Base-by-base conservation (phyloP, 2,797 vertebrate genomes). In the Acanthiza pusilla region DNA sequence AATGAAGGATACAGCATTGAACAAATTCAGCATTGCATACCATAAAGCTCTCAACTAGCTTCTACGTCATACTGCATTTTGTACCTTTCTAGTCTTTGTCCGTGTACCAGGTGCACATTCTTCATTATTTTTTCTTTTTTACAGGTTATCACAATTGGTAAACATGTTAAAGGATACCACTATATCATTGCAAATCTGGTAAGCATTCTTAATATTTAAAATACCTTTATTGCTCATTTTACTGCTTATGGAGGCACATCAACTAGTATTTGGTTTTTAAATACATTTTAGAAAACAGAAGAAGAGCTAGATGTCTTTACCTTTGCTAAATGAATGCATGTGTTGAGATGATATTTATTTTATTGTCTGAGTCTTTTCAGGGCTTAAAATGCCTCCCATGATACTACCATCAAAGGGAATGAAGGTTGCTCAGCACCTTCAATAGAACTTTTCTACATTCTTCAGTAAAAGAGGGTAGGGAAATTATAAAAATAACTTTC, bases 151-250 rank as follows among this genome's bases (percentile, higher is more conserved):
- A 99, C 99, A 53, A 99, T 99, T 89, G 99, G 99, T 89, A 98
- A 99, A 94, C 99, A 99, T 90, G 99, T 99, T 47, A 99, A 99
- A 98, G 99, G 99, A 88, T 99, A 99, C 93, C 99, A 99, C 97
- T 99, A 99, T 96, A 99, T 99, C 89, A 99, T 99, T 96, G 99
- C 99, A 93, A 99, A 99, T 96, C 98, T 99, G 98, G 99, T 99
- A 98, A 97, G 99, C 98, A 40, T 89, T 91, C 90, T 94, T 93
- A 88, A n/a, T 93, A 30, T 38, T 90, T 53, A 36, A 75, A 66
- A 68, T 70, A 54, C 5, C 5, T n/a, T 2, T 50, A 9, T 51
- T 72, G 36, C 21, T 68, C 20, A 34, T 42, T 84, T 89, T 36
- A 36, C 21, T 81, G 36, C 72, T 96, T 65, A 15, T 51, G 34